Percentiles rank a stretch among this genome's conserved stretches.
Evolutionary conservation across 1,140 invertebrate genomes (phyloP).

Genomic region (Drosophila lini): DNA sequence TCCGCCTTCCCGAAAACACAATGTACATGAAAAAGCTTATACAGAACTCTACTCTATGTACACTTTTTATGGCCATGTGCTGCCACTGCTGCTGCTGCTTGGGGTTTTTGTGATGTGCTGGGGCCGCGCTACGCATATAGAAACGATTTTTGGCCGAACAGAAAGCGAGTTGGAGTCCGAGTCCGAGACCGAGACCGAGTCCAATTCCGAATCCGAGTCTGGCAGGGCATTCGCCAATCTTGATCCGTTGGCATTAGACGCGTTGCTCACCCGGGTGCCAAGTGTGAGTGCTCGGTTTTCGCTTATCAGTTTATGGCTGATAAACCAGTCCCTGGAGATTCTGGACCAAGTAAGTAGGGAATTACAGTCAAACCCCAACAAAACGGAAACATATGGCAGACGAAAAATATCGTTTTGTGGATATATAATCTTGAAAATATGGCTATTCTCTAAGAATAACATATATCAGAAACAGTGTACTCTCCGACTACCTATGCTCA

Average conservation of each 20-base stretch:
- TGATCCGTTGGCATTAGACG: slow-evolving; percentile 78
- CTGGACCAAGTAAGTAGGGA: slow-evolving; percentile 43
- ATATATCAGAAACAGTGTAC: too few relatives aligned
- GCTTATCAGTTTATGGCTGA: slow-evolving; percentile 37
- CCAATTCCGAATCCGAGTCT: slow-evolving; percentile 9
- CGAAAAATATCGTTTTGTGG: slow-evolving; percentile 3
- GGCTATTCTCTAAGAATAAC: too few relatives aligned
- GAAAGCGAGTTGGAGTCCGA: slow-evolving; percentile 53
- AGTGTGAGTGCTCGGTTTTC: slow-evolving; percentile 12
- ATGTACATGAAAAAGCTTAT: slow-evolving; percentile 38
- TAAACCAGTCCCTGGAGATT: slow-evolving; percentile 38
- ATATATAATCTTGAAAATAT: not conserved
- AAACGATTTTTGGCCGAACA: slow-evolving; percentile 59
- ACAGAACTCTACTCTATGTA: slow-evolving; percentile 46
- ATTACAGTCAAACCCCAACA: not conserved
- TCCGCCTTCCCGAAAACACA: not conserved
- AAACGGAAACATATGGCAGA: not conserved
- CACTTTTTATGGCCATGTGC: slow-evolving; percentile 40
- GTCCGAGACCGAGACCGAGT: not conserved
- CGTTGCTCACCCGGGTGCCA: slow-evolving; percentile 32
- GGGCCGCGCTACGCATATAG: slow-evolving; percentile 36
- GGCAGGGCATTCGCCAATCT: slow-evolving; percentile 74
- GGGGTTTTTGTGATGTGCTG: slow-evolving; percentile 8
- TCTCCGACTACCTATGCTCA: too few relatives aligned
- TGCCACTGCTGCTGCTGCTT: not conserved